Conservation (phyloP, 2,888 invertebrate genomes). For the Prenolepis imparis region DNA sequence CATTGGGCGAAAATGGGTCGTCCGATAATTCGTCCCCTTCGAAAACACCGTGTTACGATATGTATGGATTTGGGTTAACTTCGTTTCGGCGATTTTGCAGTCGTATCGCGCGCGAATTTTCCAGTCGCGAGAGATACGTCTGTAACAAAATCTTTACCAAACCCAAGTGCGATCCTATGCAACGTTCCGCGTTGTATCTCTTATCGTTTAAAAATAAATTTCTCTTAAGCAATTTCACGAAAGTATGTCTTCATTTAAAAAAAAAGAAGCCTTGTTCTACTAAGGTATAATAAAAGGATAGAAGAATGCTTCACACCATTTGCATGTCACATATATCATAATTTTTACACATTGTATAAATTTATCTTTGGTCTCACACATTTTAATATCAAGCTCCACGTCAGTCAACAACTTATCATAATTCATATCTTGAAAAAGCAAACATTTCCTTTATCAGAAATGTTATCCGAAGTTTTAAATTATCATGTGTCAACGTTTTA, state of each 20-base stretch:
- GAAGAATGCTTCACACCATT: neutral
- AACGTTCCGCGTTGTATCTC: neutral
- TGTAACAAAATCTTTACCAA: neutral
- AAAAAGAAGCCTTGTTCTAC: neutral
- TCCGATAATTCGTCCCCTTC: slow-evolving; percentile 49
- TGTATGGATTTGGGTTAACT: slow-evolving; percentile 56
- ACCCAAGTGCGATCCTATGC: neutral
- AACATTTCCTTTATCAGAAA: slow-evolving; percentile 5
- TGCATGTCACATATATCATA: neutral
- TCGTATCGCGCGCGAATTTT: neutral
- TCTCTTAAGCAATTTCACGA: neutral
- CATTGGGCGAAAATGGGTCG: slow-evolving; percentile 51
- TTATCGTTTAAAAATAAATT: neutral
- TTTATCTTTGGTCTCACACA: neutral
- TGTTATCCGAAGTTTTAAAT: neutral
- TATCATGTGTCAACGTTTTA: neutral
- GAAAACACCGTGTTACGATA: slow-evolving; percentile 50
- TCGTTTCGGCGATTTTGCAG: slow-evolving; percentile 30
- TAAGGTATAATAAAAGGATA: neutral
- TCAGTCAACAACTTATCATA: slow-evolving; percentile 1
- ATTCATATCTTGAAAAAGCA: neutral
- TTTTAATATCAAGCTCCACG: neutral
- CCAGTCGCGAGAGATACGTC: neutral
- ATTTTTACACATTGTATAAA: neutral
- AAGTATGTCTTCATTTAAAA: neutral